Conservation (phyloP, 2,797 vertebrate species). For the Morelia viridis region DNA sequence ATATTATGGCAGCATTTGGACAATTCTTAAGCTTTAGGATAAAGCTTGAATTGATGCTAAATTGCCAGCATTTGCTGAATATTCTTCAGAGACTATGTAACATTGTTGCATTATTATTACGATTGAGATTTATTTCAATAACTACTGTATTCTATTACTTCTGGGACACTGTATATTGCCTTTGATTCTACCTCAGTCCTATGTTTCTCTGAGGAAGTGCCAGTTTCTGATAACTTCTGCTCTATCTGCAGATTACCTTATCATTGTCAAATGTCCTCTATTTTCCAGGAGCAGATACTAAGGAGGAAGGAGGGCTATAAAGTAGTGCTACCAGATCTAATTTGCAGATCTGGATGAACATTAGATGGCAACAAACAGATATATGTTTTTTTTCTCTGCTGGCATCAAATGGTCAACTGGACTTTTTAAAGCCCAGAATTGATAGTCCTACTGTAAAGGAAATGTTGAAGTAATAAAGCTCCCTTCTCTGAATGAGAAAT, state of each 20-base stretch:
- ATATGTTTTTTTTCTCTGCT: neutral
- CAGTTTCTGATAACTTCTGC: too few relatives aligned
- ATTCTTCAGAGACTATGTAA: neutral
- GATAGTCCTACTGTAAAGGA: neutral
- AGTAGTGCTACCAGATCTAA: neutral
- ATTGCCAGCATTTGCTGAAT: neutral
- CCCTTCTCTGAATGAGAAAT: neutral
- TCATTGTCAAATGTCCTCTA: neutral
- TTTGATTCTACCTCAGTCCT: neutral
- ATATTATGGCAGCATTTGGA: neutral
- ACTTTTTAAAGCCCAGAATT: neutral
- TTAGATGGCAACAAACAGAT: neutral
- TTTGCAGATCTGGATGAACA: neutral
- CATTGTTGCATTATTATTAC: neutral
- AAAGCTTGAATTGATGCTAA: neutral
- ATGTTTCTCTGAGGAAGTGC: neutral
- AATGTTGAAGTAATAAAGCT: neutral
- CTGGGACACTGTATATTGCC: neutral
- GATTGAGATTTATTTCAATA: neutral
- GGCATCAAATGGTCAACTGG: neutral
- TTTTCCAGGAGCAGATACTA: neutral
- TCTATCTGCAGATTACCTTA: neutral
- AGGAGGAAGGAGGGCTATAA: neutral
- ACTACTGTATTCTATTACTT: neutral
- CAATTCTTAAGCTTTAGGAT: neutral